A percentile compares a stretch with the other conserved stretches of the same genome.
Conservation (phyloP, 64 coral and sea anemone species). For the Acropora tenuis region DNA sequence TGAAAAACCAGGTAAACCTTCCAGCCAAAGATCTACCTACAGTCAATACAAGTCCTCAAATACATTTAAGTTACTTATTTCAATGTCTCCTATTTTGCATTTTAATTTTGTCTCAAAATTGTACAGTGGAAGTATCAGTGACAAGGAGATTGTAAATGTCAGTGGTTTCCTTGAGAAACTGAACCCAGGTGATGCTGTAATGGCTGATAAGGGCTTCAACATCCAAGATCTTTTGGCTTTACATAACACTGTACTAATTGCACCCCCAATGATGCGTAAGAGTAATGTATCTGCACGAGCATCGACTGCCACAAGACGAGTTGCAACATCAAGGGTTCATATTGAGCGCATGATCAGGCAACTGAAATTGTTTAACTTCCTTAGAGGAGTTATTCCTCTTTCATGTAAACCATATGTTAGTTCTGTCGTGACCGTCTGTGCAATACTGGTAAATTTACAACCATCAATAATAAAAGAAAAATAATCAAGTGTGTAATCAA, state of each 20-base stretch:
- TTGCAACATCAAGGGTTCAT: slow-evolving; percentile 23
- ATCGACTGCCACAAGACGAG: too few relatives aligned
- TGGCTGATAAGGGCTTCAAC: too few relatives aligned
- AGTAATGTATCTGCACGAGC: too few relatives aligned
- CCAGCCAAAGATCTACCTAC: slow-evolving; percentile 52
- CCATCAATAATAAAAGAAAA: slow-evolving; percentile 3
- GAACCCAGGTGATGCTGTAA: too few relatives aligned
- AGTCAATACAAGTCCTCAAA: too few relatives aligned
- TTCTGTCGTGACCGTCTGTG: slow-evolving; percentile 77
- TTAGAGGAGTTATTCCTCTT: slow-evolving; percentile 54
- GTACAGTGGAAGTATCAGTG: too few relatives aligned
- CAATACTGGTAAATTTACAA: not conserved
- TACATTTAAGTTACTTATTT: too few relatives aligned
- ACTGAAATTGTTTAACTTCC: slow-evolving; percentile 52
- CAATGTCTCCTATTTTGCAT: too few relatives aligned
- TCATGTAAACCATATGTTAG: slow-evolving; percentile 49
- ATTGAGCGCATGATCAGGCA: slow-evolving; percentile 65
- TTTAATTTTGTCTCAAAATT: too few relatives aligned
- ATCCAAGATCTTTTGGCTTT: slow-evolving; percentile 36
- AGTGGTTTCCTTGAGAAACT: too few relatives aligned
- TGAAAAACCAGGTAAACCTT: not conserved
- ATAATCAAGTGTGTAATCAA: slow-evolving; percentile 61
- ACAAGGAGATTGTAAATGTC: too few relatives aligned
- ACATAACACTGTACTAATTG: slow-evolving; percentile 16
- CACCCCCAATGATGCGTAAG: too few relatives aligned